phyloP scores from a whole-genome alignment of 2,888 invertebrate genomes.

The Ceratothoa steindachneri region DNA sequence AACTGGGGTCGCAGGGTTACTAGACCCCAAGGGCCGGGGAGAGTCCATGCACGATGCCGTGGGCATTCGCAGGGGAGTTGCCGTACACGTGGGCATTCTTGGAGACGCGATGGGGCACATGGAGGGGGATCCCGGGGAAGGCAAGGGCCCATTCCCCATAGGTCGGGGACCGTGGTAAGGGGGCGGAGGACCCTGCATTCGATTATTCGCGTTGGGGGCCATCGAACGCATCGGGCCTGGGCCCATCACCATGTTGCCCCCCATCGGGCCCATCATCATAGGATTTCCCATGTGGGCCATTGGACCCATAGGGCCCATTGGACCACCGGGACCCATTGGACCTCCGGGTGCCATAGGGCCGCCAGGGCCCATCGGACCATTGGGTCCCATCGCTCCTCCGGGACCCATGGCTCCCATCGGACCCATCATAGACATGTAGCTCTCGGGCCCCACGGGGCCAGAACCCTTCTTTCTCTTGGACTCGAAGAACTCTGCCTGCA shows the following conservation, averaged over 20 bases:
- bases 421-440: conserved; percentile 54
- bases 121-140: conserved; percentile 59
- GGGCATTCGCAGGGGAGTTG: conserved; percentile 63
- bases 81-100: conserved; percentile 49
- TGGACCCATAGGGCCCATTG: conserved; percentile 38
- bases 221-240: conserved; percentile 25
- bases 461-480: conserved; percentile 60
- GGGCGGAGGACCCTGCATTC: conserved; percentile 68
- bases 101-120: conserved; percentile 45
- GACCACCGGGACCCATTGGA: conserved; percentile 48
- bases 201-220: conserved; percentile 38
- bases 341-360: conserved; percentile 50
- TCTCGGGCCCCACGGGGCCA: conserved; percentile 48
- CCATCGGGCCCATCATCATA: conserved; percentile 47
- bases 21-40: conserved; percentile 58
- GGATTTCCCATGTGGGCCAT: conserved; percentile 48
- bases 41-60: conserved; percentile 56
- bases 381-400: conserved; percentile 55
- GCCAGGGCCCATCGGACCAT: conserved; percentile 57
- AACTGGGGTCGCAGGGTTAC: conserved; percentile 69
- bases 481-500: conserved; percentile 81
- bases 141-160: conserved; percentile 65
- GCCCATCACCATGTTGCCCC: conserved; percentile 19
- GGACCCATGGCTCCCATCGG: conserved; percentile 54
- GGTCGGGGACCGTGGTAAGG: conserved; percentile 71